Evolutionary conservation across 1,140 invertebrate genomes (phyloP).

Genomic region (Temnothorax curvispinosus): DNA sequence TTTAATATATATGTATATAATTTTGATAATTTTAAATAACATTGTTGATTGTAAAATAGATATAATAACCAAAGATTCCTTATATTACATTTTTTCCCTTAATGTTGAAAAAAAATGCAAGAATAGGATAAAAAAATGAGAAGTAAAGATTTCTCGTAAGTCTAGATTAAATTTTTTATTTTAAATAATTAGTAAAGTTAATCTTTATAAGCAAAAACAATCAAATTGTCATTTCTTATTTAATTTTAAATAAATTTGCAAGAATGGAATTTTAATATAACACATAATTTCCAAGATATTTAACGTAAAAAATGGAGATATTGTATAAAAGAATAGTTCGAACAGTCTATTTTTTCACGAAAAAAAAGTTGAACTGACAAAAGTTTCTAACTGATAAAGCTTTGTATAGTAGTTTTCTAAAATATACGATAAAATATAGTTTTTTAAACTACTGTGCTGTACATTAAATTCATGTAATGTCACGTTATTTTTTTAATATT

Average conservation of each 20-base stretch:
- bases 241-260: background rate
- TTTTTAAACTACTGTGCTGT: background rate
- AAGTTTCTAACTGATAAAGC: background rate
- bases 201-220: background rate
- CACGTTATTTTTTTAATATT: background rate
- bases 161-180: too few relatives aligned
- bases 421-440: background rate
- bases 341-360: background rate
- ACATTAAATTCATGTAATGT: background rate
- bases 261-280: background rate
- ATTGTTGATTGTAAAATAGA: background rate
- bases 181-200: background rate
- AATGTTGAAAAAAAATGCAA: background rate
- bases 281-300: background rate
- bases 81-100: background rate
- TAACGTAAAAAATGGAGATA: background rate
- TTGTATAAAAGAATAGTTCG: background rate
- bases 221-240: background rate
- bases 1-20: background rate
- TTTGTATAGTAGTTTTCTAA: background rate
- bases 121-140: background rate
- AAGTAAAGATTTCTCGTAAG: too few relatives aligned
- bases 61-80: too few relatives aligned
- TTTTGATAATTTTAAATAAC: background rate
- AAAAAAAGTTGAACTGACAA: background rate